phyloP scores from a whole-genome alignment of 2,113 vertebrate genomes.

The Pristiophorus japonicus region DNA sequence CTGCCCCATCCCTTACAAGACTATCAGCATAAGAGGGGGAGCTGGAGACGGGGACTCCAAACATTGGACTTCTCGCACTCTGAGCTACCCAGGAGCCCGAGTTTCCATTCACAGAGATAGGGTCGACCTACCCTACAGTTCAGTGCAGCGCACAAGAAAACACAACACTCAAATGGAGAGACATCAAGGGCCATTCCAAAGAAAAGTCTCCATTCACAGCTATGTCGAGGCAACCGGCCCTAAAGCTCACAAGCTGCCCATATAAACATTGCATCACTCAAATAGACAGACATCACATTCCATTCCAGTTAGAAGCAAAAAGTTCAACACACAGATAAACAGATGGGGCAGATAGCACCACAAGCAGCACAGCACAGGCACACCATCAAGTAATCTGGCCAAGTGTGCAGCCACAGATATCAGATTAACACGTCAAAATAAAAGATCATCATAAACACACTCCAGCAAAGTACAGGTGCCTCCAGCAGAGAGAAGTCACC shows the following conservation, averaged over 20 bases:
- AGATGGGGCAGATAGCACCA: not conserved
- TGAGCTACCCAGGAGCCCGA: not conserved
- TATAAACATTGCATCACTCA: not conserved
- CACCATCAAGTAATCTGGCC: not conserved
- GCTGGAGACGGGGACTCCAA: not conserved
- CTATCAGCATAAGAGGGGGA: not conserved
- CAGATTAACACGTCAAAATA: not conserved
- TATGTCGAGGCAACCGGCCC: not conserved
- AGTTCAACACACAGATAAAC: not conserved
- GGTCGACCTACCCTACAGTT: not conserved
- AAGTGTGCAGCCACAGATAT: not conserved
- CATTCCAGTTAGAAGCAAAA: not conserved
- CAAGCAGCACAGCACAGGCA: not conserved
- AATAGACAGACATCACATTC: not conserved
- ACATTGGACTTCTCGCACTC: not conserved
- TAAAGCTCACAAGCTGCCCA: not conserved
- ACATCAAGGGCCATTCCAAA: not conserved
- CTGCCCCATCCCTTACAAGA: not conserved
- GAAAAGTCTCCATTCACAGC: not conserved
- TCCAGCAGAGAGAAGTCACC: not conserved
- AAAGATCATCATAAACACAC: not conserved
- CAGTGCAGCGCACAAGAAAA: not conserved
- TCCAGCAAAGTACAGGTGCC: not conserved
- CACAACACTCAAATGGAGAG: not conserved
- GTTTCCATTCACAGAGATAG: not conserved